These are phyloP conservation scores for Tetranychus urticae DNA, from an alignment of 1,140 invertebrate genomes.

Conservation along the genomic window DNA sequence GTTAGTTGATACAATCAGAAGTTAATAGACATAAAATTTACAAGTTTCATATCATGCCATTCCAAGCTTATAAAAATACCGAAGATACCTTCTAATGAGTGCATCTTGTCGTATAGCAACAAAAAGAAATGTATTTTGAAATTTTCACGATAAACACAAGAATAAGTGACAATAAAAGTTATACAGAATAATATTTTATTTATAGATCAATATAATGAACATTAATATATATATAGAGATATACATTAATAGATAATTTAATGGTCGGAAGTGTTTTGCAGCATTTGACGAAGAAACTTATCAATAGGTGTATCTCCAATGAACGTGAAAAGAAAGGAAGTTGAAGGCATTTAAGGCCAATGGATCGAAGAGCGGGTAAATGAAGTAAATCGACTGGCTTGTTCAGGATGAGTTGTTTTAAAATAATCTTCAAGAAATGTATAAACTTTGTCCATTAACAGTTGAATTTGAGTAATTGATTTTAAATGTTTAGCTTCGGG, in stretches of 20 bases:
- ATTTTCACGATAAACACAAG: no score
- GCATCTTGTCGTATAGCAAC: no score
- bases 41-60: no score
- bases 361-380: conserved; percentile 74
- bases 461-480: conserved; percentile 52
- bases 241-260: neutral
- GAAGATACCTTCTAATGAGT: no score
- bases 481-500: conserved; percentile 74
- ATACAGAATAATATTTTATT: no score
- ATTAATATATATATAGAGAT: no score
- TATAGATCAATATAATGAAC: no score
- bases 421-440: conserved; percentile 82
- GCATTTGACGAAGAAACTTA: conserved; percentile 30
- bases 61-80: no score
- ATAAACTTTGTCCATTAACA: conserved; percentile 77
- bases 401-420: conserved; percentile 55
- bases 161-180: no score
- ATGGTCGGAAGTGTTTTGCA: conserved; percentile 25
- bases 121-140: no score
- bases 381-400: conserved; percentile 81
- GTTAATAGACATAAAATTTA: no score
- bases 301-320: conserved; percentile 31
- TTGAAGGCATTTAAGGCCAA: conserved; percentile 81
- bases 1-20: no score
- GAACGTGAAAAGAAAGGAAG: conserved; percentile 84